These are phyloP conservation scores for Platygyra sinensis DNA, from an alignment of 64 coral and sea anemone species.

Conservation along the genomic window DNA sequence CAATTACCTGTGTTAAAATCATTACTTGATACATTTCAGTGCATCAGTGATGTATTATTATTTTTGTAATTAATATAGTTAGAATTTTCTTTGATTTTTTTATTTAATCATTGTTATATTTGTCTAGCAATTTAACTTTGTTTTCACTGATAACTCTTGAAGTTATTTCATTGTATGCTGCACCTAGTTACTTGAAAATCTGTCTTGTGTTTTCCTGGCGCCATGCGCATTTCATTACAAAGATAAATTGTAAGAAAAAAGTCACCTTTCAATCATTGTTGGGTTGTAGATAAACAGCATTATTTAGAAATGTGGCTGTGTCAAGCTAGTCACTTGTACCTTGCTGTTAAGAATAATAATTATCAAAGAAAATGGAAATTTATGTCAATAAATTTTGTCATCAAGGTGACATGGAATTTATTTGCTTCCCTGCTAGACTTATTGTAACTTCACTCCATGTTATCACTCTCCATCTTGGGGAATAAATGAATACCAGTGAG, in stretches of 20 bases:
- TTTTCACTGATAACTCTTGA: not conserved
- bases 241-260: not conserved
- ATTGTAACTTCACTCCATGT: too few relatives aligned
- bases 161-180: not conserved
- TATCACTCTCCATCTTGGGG: too few relatives aligned
- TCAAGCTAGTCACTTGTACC: not conserved
- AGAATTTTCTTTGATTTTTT: too few relatives aligned
- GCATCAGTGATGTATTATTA: too few relatives aligned
- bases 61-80: too few relatives aligned
- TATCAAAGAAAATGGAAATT: not conserved
- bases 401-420: not conserved
- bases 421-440: too few relatives aligned
- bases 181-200: not conserved
- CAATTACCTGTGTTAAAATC: too few relatives aligned
- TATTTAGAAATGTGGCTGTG: not conserved
- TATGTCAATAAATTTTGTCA: not conserved
- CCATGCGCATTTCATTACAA: not conserved
- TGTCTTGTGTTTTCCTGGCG: conserved; percentile 11
- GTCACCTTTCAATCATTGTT: not conserved
- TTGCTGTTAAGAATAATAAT: not conserved
- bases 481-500: too few relatives aligned
- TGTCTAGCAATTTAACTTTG: not conserved
- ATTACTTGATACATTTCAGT: too few relatives aligned
- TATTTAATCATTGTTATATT: too few relatives aligned
- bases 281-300: not conserved